Conservation (phyloP, 2,888 invertebrate genomes). For the Colletes collaris region DNA sequence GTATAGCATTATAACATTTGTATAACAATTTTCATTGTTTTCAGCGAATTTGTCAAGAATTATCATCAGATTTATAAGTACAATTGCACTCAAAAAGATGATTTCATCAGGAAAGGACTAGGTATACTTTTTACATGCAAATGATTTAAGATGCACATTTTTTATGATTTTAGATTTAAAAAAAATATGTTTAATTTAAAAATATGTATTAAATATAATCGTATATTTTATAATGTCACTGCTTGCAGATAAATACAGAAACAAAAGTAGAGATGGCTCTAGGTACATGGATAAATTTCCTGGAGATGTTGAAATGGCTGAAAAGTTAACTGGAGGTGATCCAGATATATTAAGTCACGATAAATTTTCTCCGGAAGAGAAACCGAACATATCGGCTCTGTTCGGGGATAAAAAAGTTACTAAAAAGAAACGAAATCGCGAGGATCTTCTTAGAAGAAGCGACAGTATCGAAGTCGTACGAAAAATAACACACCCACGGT, state of each 20-base stretch:
- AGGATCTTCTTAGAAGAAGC: slow-evolving; percentile 69
- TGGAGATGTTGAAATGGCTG: slow-evolving; percentile 89
- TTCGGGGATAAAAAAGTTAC: slow-evolving; percentile 84
- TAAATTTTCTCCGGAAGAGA: slow-evolving; percentile 84
- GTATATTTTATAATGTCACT: slow-evolving; percentile 21
- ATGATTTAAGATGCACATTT: neutral
- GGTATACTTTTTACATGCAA: slow-evolving; percentile 85
- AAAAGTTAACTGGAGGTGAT: slow-evolving; percentile 89
- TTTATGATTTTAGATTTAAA: neutral
- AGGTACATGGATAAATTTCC: slow-evolving; percentile 91
- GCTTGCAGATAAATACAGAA: slow-evolving; percentile 86
- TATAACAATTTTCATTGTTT: slow-evolving; percentile 79
- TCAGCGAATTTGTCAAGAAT: slow-evolving; percentile 91
- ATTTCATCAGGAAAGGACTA: slow-evolving; percentile 92
- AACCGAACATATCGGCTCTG: slow-evolving; percentile 84
- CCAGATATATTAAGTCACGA: slow-evolving; percentile 87
- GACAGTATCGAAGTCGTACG: slow-evolving; percentile 67
- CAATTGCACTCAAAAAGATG: slow-evolving; percentile 90
- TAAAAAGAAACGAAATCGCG: slow-evolving; percentile 78
- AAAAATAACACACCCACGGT: slow-evolving; percentile 84
- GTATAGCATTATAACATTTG: slow-evolving; percentile 11
- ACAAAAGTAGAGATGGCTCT: slow-evolving; percentile 85
- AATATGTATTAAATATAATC: neutral
- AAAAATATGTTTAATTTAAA: neutral
- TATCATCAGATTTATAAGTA: slow-evolving; percentile 89